Percentiles rank a stretch among this genome's conserved stretches.
phyloP scores from a whole-genome alignment of 2,113 vertebrate species.

The Tetrao urogallus region DNA sequence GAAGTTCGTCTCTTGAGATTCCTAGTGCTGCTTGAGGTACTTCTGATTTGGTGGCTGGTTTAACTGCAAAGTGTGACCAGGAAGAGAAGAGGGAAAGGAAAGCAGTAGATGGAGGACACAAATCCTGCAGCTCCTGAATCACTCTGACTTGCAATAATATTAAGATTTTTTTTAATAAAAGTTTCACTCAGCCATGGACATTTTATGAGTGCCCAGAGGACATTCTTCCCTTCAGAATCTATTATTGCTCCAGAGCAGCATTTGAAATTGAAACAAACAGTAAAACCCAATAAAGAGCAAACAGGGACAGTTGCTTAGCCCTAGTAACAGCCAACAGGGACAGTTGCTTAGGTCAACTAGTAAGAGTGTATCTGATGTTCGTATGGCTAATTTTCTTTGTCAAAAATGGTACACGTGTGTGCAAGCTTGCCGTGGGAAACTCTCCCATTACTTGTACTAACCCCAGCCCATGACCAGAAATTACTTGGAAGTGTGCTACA shows the following conservation, averaged over 20 bases:
- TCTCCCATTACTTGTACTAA: background rate
- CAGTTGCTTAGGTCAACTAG: background rate
- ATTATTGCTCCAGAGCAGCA: background rate
- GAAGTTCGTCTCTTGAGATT: background rate
- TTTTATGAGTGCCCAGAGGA: background rate
- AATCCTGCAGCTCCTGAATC: background rate
- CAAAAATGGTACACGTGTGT: background rate
- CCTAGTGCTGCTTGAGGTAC: background rate
- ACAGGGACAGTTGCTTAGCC: background rate
- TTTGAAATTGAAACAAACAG: conserved; percentile 26
- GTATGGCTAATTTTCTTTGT: background rate
- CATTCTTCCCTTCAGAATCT: background rate
- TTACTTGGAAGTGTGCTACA: background rate
- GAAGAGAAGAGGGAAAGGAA: background rate
- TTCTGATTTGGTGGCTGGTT: background rate
- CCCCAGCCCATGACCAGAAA: no score
- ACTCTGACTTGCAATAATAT: background rate
- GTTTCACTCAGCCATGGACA: background rate
- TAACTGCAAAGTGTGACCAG: background rate
- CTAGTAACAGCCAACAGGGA: background rate
- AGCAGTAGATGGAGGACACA: background rate
- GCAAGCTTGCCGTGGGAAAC: background rate
- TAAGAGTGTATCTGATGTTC: background rate
- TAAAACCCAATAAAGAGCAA: background rate
- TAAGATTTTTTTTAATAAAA: background rate